Base-by-base conservation (phyloP, 1,140 invertebrate species). In the Apis florea region DNA sequence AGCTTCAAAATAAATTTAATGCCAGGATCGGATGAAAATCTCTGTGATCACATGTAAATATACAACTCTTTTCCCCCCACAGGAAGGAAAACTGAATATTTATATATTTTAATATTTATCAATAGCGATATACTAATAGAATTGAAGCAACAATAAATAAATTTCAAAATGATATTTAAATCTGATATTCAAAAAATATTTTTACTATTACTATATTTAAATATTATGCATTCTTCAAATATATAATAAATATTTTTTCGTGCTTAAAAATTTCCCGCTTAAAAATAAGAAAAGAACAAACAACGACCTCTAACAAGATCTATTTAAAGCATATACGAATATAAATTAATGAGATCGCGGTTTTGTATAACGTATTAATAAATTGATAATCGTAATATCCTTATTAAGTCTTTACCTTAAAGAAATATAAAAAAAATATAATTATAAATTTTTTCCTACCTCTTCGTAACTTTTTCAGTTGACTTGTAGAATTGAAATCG, bases 401-500 rank as follows among this genome's bases (percentile, higher is more conserved):
- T 12, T n/a, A 58, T 56, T 17, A 21, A 49, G 26, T 19, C 6
- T 21, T 68, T 21, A 13, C 8, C 31, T 40, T n/a, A 3, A n/a
- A 54, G 54, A 1, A 17, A 31, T 21, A 24, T 2, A 19, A 56
- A 81, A n/a, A 66, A 10, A 19, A 26, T 76, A 53, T n/a, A 53
- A 64, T 81, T 80, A 40, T 26, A 17, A 85, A 82, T 76, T 53
- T 83, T 74, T 83, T 86, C 87, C 72, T 91, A 90, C 90, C 90
- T 89, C 80, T 56, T 49, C 88, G 78, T 31, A 86, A 89, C 73
- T 87, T 89, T 85, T 92, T 91, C 58, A 26, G 51, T 56, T 83
- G 69, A 71, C 63, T 26, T 49, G 56, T n/a, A 24, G 75, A 49
- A 51, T 49, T 66, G 80, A 58, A 78, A 68, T 88, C 85, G 73